phyloP scores from a whole-genome alignment of 2,888 invertebrate genomes.

The Aradus depressus region DNA sequence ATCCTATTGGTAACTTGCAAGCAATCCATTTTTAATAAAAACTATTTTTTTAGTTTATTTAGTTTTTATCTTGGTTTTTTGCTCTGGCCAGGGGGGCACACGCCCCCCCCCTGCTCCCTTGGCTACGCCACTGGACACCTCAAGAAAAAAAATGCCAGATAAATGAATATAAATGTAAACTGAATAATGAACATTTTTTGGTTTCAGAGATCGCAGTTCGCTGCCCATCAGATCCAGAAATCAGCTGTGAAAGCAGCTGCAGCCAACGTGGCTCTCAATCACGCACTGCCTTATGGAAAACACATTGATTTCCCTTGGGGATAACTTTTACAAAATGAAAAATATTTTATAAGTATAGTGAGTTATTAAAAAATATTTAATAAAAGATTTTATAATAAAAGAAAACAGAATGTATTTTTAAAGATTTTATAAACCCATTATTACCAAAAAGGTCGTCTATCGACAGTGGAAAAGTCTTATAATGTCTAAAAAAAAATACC shows the following conservation, averaged over 20 bases:
- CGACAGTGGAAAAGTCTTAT: too few relatives aligned
- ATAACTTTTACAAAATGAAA: too few relatives aligned
- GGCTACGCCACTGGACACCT: background rate
- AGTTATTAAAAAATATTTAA: too few relatives aligned
- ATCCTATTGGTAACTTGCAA: too few relatives aligned
- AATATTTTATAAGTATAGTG: too few relatives aligned
- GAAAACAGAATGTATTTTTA: too few relatives aligned
- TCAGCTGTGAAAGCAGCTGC: constrained; percentile 33
- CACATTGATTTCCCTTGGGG: constrained; percentile 20
- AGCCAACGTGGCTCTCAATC: constrained; percentile 35
- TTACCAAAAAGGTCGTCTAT: too few relatives aligned
- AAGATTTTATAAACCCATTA: too few relatives aligned
- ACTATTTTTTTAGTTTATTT: too few relatives aligned
- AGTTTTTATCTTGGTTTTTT: background rate
- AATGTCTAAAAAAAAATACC: too few relatives aligned
- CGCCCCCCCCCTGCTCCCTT: background rate
- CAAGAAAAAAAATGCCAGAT: background rate
- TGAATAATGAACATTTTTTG: background rate
- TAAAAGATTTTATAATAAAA: too few relatives aligned
- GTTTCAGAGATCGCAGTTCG: constrained; percentile 26
- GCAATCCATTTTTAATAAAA: too few relatives aligned
- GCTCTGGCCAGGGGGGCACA: background rate
- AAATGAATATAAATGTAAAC: background rate
- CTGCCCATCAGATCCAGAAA: constrained; percentile 34
- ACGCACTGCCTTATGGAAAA: constrained; percentile 13